Conservation (phyloP, 2,797 vertebrate species). For the Smutsia temminckii region DNA sequence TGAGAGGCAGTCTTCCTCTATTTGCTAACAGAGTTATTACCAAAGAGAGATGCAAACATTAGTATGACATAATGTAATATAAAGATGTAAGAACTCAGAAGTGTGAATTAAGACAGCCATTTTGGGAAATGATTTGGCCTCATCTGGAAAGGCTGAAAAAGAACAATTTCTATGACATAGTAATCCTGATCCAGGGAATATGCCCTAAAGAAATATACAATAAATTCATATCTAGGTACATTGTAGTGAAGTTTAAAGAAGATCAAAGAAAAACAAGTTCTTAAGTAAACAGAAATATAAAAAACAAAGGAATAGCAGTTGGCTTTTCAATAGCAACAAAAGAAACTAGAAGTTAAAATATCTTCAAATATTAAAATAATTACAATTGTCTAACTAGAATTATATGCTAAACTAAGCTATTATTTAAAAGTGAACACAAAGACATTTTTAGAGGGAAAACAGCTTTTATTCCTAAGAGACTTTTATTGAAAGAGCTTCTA, state of each 20-base stretch:
- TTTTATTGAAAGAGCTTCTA: not conserved
- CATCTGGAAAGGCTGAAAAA: not conserved
- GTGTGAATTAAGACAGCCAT: not conserved
- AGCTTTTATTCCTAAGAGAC: not conserved
- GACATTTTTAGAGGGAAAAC: not conserved
- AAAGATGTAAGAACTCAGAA: not conserved
- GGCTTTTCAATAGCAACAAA: not conserved
- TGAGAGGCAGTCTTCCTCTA: not conserved
- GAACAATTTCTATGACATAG: not conserved
- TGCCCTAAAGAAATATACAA: not conserved
- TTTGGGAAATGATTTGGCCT: not conserved
- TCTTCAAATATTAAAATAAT: conserved; percentile 18
- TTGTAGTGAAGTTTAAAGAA: not conserved
- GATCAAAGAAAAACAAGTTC: not conserved
- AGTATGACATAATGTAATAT: not conserved
- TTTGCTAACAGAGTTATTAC: not conserved
- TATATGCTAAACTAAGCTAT: not conserved
- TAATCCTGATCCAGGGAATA: not conserved
- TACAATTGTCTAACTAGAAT: not conserved
- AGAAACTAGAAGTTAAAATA: not conserved
- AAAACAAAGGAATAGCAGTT: not conserved
- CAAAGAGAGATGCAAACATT: conserved; percentile 10
- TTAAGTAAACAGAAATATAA: not conserved
- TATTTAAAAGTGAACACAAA: not conserved
- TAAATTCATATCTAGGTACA: not conserved